These are phyloP conservation scores for Poeciliopsis infans DNA, from an alignment of 2,797 vertebrate genomes.

Conservation along the genomic window DNA sequence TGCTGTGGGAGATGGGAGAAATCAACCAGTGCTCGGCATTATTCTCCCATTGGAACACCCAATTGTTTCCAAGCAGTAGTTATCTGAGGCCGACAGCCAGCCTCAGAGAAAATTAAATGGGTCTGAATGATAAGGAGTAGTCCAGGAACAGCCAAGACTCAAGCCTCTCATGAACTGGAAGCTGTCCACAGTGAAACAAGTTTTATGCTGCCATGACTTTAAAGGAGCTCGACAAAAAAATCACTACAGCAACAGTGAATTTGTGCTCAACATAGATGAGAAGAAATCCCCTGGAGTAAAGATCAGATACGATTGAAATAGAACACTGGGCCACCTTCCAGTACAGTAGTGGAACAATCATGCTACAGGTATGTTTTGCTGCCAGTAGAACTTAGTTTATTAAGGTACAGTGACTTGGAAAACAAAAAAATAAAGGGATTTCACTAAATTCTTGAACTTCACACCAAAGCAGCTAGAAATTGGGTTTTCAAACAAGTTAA, in stretches of 20 bases:
- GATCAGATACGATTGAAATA: not conserved
- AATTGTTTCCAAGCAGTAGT: not conserved
- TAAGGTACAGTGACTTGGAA: not conserved
- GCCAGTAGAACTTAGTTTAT: not conserved
- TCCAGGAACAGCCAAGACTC: too few relatives aligned
- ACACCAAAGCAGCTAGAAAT: not conserved
- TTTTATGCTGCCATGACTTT: not conserved
- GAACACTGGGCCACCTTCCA: not conserved
- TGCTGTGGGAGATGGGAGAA: not conserved
- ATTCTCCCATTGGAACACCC: not conserved
- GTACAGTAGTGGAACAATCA: not conserved
- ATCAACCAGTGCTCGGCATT: too few relatives aligned
- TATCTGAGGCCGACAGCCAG: not conserved
- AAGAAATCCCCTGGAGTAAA: not conserved
- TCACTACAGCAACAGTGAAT: not conserved
- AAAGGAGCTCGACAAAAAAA: not conserved
- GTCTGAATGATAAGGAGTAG: not conserved
- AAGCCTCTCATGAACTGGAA: too few relatives aligned
- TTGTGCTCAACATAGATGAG: not conserved
- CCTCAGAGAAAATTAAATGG: not conserved
- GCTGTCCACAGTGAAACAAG: not conserved
- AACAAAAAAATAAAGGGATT: not conserved
- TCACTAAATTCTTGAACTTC: not conserved
- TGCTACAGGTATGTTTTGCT: not conserved
- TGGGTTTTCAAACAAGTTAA: not conserved